Evolutionary conservation across 2,113 vertebrate species (phyloP).

Genomic region (Chloebia gouldiae): DNA sequence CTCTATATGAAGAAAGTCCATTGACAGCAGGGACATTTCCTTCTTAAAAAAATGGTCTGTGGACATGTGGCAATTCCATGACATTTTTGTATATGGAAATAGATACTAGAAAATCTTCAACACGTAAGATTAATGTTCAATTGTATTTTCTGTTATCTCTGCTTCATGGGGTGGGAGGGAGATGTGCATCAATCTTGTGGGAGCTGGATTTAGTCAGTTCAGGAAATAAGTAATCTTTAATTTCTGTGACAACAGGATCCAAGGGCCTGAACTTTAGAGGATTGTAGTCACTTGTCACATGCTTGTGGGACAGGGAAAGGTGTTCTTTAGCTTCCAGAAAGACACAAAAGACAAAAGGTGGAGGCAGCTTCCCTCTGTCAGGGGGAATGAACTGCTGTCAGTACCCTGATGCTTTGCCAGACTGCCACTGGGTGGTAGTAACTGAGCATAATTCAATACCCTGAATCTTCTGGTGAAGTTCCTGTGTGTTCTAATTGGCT

Average conservation of each 20-base stretch:
- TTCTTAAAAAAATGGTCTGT: neutral
- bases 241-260: neutral
- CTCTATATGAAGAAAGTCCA: neutral
- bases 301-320: neutral
- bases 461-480: neutral
- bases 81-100: neutral
- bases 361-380: neutral
- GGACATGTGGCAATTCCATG: neutral
- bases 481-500: neutral
- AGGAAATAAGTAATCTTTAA: neutral
- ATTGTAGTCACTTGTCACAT: neutral
- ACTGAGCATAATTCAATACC: neutral
- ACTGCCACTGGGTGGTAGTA: constrained; percentile 44
- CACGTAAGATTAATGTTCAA: neutral
- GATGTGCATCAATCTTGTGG: neutral
- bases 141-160: neutral
- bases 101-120: neutral
- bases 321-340: neutral
- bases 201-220: neutral
- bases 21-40: neutral
- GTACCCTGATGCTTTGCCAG: neutral
- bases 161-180: neutral
- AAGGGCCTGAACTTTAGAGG: neutral
- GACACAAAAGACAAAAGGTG: neutral
- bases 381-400: neutral